Evolutionary conservation across 2,113 vertebrate species (phyloP).

Genomic region (Andinoacara biseriatus): DNA sequence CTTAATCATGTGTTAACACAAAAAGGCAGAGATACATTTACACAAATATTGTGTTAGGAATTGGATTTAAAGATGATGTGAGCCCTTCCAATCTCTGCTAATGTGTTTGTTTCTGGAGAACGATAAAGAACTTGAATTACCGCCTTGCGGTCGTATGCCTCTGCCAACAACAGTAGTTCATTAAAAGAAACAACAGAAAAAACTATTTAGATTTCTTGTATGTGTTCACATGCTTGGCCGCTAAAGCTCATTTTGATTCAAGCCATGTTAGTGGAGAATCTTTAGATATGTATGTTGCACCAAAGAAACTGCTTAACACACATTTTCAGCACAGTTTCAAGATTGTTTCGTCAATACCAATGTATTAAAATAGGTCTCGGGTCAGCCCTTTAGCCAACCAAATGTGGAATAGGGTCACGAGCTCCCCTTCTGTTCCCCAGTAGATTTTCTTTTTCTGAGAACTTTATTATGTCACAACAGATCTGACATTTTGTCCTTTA

Average conservation of each 20-base stretch:
- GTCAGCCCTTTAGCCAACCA: background rate
- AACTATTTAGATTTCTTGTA: background rate
- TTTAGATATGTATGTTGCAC: too few relatives aligned
- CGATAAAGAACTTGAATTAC: slow-evolving; percentile 19
- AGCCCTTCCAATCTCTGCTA: slow-evolving; percentile 39
- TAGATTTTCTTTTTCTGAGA: background rate
- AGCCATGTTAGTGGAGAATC: background rate
- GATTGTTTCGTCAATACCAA: background rate
- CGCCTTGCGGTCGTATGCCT: background rate
- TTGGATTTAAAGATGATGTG: slow-evolving; percentile 35
- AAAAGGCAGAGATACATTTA: background rate
- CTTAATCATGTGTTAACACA: slow-evolving; percentile 46
- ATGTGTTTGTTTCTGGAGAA: slow-evolving; percentile 57
- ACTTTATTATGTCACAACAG: background rate
- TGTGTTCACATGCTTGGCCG: background rate
- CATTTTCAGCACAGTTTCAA: background rate
- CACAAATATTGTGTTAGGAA: background rate
- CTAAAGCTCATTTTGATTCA: background rate
- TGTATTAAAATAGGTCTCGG: too few relatives aligned
- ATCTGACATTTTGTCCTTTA: too few relatives aligned
- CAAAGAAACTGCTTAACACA: background rate
- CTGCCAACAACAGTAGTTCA: background rate
- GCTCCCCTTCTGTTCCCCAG: background rate
- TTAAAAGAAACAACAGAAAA: background rate
- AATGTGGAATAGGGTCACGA: background rate